Evolutionary conservation across 2,113 vertebrate species (phyloP), one percentile per base, ranked within the genome.

Genomic region (Indri indri): DNA sequence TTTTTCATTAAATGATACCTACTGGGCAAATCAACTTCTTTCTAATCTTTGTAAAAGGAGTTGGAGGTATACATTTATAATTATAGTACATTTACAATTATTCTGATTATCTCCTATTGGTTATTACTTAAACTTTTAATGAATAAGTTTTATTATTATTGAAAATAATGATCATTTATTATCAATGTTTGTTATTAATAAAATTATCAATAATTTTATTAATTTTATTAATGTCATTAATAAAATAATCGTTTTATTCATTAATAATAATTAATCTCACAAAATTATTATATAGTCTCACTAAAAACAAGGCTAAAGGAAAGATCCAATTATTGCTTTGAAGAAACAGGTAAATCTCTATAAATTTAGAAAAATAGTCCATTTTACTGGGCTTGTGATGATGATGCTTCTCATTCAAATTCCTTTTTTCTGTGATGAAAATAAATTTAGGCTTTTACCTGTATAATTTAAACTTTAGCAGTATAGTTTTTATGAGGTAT

Each of bases 81-180:
- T 65, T 50, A 50, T 2, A 50, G 50, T 50, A 50, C 50, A 50
- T 50, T 14, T 50, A 50, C 50, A 50, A 50, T 50, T 50, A 54
- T 85, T 92, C 52, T 88, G 11, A 66, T n/a, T 92, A 0, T 89
- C 40, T 92, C 52, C 6, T 52, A 59, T 12, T 65, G 34, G 6
- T 66, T 94, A 52, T 91, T 92, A 81, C 32, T 61, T 96, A 85
- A 91, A 76, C 61, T 12, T 96, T 76, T 96, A 91, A 86, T 77
- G 23, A 95, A 81, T 22, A 93, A 37, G 17, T 59, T 90, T 76
- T 77, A 32, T 88, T 77, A 96, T 88, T 77, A 96, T 77, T 97
- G 34, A 90, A 54, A 18, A 54, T 17, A 54, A 54, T 18, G 18
- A 54, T 17, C 50, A 50, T 12, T 50, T 50, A 50, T 45, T 45